A percentile compares a stretch with the other conserved stretches of the same genome.
These are phyloP conservation scores for Drosophila punjabiensis DNA, from an alignment of 1,140 invertebrate species.

Conservation along the genomic window DNA sequence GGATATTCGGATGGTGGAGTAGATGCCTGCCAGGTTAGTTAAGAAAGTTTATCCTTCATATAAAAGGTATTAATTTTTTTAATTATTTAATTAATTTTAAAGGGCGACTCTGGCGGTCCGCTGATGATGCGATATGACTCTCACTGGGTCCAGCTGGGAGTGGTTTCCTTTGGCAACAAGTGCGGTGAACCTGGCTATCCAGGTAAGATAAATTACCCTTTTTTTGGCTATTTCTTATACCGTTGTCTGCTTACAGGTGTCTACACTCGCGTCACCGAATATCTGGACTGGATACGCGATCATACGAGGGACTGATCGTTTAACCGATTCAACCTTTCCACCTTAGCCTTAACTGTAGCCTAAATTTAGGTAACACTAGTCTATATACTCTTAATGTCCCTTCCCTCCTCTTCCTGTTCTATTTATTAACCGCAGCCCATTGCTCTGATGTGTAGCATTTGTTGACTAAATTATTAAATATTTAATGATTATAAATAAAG, in stretches of 20 bases:
- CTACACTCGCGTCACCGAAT: slow-evolving; percentile 82
- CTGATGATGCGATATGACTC: slow-evolving; percentile 92
- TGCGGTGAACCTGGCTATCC: slow-evolving; percentile 95
- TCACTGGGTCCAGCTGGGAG: slow-evolving; percentile 94
- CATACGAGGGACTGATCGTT: slow-evolving; percentile 75
- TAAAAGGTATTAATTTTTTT: background rate
- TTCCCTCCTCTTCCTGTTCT: slow-evolving; percentile 16
- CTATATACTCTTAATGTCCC: slow-evolving; percentile 75
- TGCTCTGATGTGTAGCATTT: slow-evolving; percentile 46
- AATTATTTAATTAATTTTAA: background rate
- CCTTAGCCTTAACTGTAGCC: slow-evolving; percentile 62
- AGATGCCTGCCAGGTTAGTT: slow-evolving; percentile 94
- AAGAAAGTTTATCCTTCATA: background rate
- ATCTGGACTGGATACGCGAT: slow-evolving; percentile 84
- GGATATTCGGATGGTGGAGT: slow-evolving; percentile 95
- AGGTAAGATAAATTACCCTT: background rate
- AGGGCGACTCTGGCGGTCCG: slow-evolving; percentile 90
- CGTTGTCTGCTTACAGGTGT: slow-evolving; percentile 86
- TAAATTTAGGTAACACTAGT: slow-evolving; percentile 77
- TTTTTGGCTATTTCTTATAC: too few species aligned
- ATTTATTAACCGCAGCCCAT: slow-evolving; percentile 64
- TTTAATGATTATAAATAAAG: slow-evolving; percentile 42
- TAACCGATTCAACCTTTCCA: background rate
- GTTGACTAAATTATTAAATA: slow-evolving; percentile 78
- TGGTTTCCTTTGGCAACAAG: slow-evolving; percentile 96